phyloP scores from a whole-genome alignment of 2,113 vertebrate species.

The Bos javanicus region DNA sequence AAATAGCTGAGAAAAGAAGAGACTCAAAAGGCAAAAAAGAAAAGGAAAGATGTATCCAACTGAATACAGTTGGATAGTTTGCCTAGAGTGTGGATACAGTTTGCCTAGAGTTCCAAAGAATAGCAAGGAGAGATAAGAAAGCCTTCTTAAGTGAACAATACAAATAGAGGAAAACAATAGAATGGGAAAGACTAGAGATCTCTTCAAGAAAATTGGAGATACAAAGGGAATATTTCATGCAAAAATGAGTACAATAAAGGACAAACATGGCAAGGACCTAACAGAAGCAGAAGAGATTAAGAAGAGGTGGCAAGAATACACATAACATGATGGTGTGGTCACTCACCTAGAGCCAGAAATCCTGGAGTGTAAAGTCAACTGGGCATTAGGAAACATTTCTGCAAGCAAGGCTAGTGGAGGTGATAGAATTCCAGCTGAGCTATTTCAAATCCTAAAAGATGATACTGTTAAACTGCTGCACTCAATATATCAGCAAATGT shows the following conservation, averaged over 20 bases:
- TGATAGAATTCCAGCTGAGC: neutral
- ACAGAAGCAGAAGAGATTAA: neutral
- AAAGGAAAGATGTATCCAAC: neutral
- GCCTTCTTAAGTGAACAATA: neutral
- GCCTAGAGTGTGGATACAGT: too few relatives aligned
- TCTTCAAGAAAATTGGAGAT: neutral
- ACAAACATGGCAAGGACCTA: neutral
- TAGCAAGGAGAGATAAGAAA: neutral
- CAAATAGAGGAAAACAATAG: neutral
- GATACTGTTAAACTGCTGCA: neutral
- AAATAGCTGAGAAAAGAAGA: neutral
- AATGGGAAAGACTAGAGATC: neutral
- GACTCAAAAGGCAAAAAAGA: neutral
- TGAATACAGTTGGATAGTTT: neutral
- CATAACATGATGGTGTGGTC: neutral
- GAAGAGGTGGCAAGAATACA: neutral
- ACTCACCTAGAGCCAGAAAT: neutral
- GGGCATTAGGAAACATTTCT: neutral
- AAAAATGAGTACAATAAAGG: neutral
- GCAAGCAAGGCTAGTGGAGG: neutral
- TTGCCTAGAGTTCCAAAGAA: too few relatives aligned
- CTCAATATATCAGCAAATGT: neutral
- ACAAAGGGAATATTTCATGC: neutral
- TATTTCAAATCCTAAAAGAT: neutral
- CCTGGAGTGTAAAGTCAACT: neutral